phyloP scores from a whole-genome alignment of 2,888 invertebrate genomes.

The Lasioglossum vierecki region DNA sequence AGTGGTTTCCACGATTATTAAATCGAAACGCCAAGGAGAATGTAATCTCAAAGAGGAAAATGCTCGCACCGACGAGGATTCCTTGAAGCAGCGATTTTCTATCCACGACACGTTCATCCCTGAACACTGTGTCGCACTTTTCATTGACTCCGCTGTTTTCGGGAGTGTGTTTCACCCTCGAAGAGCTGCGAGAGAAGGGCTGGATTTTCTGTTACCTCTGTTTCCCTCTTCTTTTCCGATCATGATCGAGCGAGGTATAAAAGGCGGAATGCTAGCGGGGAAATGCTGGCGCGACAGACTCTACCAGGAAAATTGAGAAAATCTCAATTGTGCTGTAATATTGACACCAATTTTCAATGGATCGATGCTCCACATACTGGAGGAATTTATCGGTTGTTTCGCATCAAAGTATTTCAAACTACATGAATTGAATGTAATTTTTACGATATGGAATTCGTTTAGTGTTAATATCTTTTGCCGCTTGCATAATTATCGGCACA shows the following conservation, averaged over 20 bases:
- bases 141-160: constrained; percentile 58
- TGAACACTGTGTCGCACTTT: constrained; percentile 35
- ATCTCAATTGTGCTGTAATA: not conserved
- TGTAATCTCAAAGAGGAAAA: constrained; percentile 19
- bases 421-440: too few relatives aligned
- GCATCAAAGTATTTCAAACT: too few relatives aligned
- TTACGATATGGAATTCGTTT: too few relatives aligned
- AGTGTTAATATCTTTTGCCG: too few relatives aligned
- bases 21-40: constrained; percentile 24
- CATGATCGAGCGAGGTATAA: constrained; percentile 31
- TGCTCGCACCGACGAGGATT: constrained; percentile 1
- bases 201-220: constrained; percentile 43
- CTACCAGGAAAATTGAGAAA: too few relatives aligned
- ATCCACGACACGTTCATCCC: constrained; percentile 62
- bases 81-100: constrained; percentile 56
- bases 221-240: constrained; percentile 39
- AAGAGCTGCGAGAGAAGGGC: constrained; percentile 49
- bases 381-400: too few relatives aligned
- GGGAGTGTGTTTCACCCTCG: constrained; percentile 53
- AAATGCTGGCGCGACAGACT: not conserved
- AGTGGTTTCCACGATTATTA: constrained; percentile 26
- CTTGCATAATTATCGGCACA: too few relatives aligned
- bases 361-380: not conserved
- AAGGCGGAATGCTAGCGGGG: not conserved
- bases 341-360: not conserved